Evolutionary conservation across 2,113 vertebrate genomes (phyloP).

Genomic region (Potamarius usumacintae): DNA sequence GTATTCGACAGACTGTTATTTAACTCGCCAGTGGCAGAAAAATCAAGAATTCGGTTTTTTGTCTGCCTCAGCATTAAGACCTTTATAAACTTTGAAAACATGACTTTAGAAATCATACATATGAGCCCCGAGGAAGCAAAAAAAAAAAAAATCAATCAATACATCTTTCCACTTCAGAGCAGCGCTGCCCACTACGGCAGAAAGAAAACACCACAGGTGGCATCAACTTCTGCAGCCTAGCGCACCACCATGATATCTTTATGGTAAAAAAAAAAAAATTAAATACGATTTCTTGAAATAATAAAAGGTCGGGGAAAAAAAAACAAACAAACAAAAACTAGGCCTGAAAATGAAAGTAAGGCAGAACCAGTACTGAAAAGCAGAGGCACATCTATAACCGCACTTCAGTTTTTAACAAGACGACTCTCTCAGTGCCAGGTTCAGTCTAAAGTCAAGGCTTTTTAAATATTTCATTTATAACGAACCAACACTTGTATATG

Average conservation of each 20-base stretch:
- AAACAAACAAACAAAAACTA: neutral
- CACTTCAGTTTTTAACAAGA: neutral
- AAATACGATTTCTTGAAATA: neutral
- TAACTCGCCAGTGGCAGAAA: too few relatives aligned
- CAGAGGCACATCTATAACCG: too few relatives aligned
- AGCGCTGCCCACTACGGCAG: neutral
- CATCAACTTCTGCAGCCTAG: neutral
- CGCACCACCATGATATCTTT: neutral
- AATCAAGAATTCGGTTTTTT: neutral
- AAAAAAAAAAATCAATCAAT: conserved; percentile 44
- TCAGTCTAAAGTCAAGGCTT: neutral
- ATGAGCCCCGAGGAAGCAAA: neutral
- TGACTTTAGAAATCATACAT: neutral
- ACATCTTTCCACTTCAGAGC: conserved; percentile 37
- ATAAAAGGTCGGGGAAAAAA: neutral
- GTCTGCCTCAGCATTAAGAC: neutral
- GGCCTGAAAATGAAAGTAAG: neutral
- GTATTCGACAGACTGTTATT: neutral
- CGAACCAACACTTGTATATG: too few relatives aligned
- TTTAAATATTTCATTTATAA: neutral
- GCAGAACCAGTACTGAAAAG: neutral
- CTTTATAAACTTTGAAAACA: neutral
- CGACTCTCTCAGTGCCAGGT: neutral
- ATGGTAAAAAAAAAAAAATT: neutral
- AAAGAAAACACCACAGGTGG: neutral